Base-by-base conservation (phyloP, 2,797 vertebrate species). In the Myotis myotis region DNA sequence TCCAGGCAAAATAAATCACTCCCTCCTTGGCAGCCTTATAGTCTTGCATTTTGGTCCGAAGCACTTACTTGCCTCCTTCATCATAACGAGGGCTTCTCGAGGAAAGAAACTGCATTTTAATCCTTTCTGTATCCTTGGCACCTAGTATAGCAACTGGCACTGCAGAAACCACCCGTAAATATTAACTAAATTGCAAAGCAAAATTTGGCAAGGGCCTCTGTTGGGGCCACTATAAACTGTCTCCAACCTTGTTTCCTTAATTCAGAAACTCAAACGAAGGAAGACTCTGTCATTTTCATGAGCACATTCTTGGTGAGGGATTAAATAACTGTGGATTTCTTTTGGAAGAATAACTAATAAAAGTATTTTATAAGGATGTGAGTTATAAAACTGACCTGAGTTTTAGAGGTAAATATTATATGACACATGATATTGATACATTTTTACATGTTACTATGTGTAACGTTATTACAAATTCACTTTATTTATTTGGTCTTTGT, bases 241-340 rank as follows among this genome's bases (percentile, higher is more conserved):
- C 91, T 85, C 41, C 36, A 23, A 60, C n/a, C 68, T 57, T 49
- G 9, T 71, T 94, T 60, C 25, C 33, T 84, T 94, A 87, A 96
- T 22, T 84, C 68, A 25, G 85, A 93, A 89, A 85, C 38, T 62
- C 74, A 87, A 47, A 55, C 70, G 28, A 87, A 71, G 20, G 49
- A 51, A 68, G 64, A 51, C 20, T 62, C 1, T 19, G 47, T 47
- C 41, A 68, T 20, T 57, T 60, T 22, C 13, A 8, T n/a, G 4
- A 44, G 1, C 7, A 19, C 19, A 55, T 8, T 9, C 6, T 15
- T 66, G n/a, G 30, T 38, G 6, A 90, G 57, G 70, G 22, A 41
- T 28, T 33, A 89, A 75, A 36, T 17, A 78, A 38, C 28, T n/a
- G 19, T n/a, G 19, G 5, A n/a, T 81, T 94, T 91, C 44, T 84